Evolutionary conservation across 2,888 invertebrate species (phyloP), one percentile per base, ranked within the genome.

Genomic region (Drosophila meridiana): DNA sequence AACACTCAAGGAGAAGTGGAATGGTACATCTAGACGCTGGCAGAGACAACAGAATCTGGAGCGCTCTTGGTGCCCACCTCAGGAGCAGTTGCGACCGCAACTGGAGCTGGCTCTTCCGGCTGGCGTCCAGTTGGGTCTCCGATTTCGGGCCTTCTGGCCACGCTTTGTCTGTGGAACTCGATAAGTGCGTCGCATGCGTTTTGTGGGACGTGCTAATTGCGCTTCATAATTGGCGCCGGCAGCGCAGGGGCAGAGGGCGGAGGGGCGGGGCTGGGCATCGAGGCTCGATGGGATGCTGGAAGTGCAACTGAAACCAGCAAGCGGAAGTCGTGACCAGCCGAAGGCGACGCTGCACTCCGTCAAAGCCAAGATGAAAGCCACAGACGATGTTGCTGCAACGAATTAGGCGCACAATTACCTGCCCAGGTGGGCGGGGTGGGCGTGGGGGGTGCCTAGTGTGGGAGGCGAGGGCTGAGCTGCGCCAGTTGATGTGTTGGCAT

Each of bases 321-420:
- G 11, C 45, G 55, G 40, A 47, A 20, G 40, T 52, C 26, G 14
- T 42, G 40, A 36, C 45, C 28, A 45, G 50, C 74, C 61, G 59
- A 8, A 5, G 30, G 26, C 13, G 3, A 11, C 20, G 48, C 2
- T 30, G 38, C 30, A 45, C 7, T 4, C 36, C 43, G 40, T 14
- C 32, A 36, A 14, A 62, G 47, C 13, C 30, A 58, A 47, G 61
- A 63, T 68, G 68, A 56, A 45, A 62, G 67, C 43, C 66, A 47
- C 64, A 65, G 57, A 63, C 47, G 53, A 73, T 70, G 88, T 75
- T 80, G 83, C 77, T 86, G 89, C 79, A 83, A 70, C 83, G 87
- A 85, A 85, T 88, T 88, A 85, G 79, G 55, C 62, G 56, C 32
- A 67, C 83, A 88, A 85, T 88, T 81, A 83, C 71, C 80, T 28